These are phyloP conservation scores for Drosophila guanche DNA, from an alignment of 1,140 invertebrate genomes.

Conservation along the genomic window DNA sequence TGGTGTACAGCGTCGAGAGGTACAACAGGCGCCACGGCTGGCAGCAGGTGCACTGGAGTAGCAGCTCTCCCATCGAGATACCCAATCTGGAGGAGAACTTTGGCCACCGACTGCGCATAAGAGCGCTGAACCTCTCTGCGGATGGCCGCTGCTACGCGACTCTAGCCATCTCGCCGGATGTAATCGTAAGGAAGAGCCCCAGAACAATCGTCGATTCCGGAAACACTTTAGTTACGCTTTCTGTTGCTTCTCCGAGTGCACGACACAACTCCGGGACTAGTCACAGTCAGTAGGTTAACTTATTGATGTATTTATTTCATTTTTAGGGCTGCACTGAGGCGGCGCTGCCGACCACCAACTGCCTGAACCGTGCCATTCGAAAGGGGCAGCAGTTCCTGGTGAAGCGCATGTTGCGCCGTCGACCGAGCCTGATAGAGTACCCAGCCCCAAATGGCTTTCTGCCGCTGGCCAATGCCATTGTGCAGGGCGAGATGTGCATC, in stretches of 20 bases:
- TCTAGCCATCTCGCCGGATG: constrained; percentile 62
- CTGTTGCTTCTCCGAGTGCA: too few species aligned
- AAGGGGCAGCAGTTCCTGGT: constrained; percentile 81
- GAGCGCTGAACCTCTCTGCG: constrained; percentile 39
- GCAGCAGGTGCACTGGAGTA: constrained; percentile 66
- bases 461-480: constrained; percentile 78
- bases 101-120: constrained; percentile 66
- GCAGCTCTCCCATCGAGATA: constrained; percentile 38
- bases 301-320: neutral
- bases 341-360: constrained; percentile 60
- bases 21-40: constrained; percentile 60
- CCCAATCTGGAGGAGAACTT: constrained; percentile 75
- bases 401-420: constrained; percentile 74
- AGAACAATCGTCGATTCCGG: neutral
- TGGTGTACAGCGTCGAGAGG: constrained; percentile 69
- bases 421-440: constrained; percentile 71
- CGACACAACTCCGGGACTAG: too few species aligned
- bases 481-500: constrained; percentile 71
- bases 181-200: constrained; percentile 45
- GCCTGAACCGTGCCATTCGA: constrained; percentile 71
- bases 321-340: constrained; percentile 59
- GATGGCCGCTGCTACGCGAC: constrained; percentile 36
- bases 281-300: neutral
- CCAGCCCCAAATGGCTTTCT: constrained; percentile 71
- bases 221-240: too few species aligned